Evolutionary conservation across 2,113 vertebrate species (phyloP), one percentile per base, ranked within the genome.

Genomic region (Dissostichus mawsoni): DNA sequence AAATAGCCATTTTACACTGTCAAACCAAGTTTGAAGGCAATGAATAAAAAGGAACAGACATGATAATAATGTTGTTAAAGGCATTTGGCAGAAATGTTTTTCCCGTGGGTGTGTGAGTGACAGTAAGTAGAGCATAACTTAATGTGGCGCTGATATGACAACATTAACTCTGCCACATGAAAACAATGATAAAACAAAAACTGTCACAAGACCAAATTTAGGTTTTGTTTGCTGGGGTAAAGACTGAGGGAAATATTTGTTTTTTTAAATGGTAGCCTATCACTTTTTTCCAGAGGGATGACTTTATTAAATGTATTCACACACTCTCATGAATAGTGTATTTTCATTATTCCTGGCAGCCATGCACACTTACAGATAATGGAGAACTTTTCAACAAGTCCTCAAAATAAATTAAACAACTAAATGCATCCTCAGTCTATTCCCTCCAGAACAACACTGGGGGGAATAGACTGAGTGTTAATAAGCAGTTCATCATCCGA

Each of bases 101-200:
- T 59, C 41, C 14, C n/a, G 59, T 75, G 69, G 59, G 66, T 57
- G 74, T 69, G 3, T 66, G 65, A 78, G 36, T 66, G 52, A 69
- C 52, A 51, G 29, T 41, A 47, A 69, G 20, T 8, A 63, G 20
- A 64, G 18, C 52, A 23, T 9, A 29, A 66, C 29, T 65, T 25
- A 44, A 14, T 14, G 11, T 65, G 29, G 59, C 1, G 1, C 25
- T 47, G 50, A n/a, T 41, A 65, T 17, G 1, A 45, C 29, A 29
- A 44, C 67, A 23, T 18, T 18, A 29, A 57, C 41, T 41, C 16
- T 50, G 51, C 59, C 18, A 50, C 33, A 44, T 7, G 11, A 52
- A 41, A 61, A 73, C n/a, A 25, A 67, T 1, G 5, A 45, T 44
- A 29, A 80, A 29, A 73, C n/a, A 33, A 80, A 52, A 51, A 23